phyloP scores from a whole-genome alignment of 2,888 invertebrate genomes.

The Hirtodrosophila histrioides region DNA sequence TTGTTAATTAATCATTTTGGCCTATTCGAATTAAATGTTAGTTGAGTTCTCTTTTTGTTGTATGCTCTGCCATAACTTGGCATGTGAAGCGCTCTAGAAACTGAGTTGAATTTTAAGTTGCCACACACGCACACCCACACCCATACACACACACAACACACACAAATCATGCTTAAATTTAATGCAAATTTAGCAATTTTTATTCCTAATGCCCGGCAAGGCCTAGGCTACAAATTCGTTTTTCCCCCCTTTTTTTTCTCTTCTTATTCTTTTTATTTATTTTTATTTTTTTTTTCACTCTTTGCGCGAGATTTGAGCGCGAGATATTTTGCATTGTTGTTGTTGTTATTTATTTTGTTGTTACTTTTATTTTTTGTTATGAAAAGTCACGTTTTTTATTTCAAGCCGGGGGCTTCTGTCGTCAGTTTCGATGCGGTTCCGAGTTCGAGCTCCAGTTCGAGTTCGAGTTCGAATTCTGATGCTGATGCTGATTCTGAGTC shows the following conservation, averaged over 20 bases:
- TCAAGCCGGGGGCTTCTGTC: conserved; percentile 26
- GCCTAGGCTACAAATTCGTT: conserved; percentile 42
- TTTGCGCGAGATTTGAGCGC: conserved; percentile 33
- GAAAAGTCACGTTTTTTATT: conserved; percentile 67
- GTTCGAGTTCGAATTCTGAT: conserved; percentile 2
- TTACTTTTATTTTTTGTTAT: conserved; percentile 35
- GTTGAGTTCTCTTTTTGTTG: neutral
- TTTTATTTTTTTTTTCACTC: conserved; percentile 22
- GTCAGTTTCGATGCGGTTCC: conserved; percentile 5
- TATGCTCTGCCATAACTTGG: conserved; percentile 9
- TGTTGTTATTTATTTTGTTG: conserved; percentile 5
- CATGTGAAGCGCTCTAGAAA: conserved; percentile 34
- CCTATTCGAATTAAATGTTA: conserved; percentile 15
- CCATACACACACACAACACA: conserved; percentile 3
- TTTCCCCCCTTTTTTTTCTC: conserved; percentile 8
- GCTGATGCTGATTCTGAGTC: neutral
- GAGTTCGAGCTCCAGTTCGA: conserved; percentile 12
- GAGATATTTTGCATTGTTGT: conserved; percentile 50
- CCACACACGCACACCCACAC: conserved; percentile 16
- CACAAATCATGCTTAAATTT: conserved; percentile 51
- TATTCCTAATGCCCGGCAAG: conserved; percentile 55
- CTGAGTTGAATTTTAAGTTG: conserved; percentile 50
- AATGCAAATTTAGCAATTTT: conserved; percentile 68
- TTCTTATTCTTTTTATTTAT: conserved; percentile 1
- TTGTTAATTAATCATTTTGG: conserved; percentile 48